These are phyloP conservation scores for Xenops minutus DNA, from an alignment of 2,797 vertebrate species.

Conservation along the genomic window DNA sequence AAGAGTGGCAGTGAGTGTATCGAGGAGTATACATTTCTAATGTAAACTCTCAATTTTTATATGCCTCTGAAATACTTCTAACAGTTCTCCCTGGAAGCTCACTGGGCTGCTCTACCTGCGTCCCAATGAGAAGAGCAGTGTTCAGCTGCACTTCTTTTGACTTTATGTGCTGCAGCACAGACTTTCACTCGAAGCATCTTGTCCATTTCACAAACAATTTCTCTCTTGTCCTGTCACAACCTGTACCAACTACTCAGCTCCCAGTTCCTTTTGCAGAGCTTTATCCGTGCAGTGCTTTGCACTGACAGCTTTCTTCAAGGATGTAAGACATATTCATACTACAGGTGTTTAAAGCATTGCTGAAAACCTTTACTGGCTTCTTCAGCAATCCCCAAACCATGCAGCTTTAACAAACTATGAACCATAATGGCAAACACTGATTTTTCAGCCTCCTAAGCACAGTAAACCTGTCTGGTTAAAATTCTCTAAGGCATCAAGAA, in stretches of 20 bases:
- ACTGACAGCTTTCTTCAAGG: not conserved
- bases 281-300: not conserved
- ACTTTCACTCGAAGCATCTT: not conserved
- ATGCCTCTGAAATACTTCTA: not conserved
- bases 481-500: not conserved
- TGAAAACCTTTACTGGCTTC: not conserved
- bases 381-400: not conserved
- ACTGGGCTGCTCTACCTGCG: not conserved
- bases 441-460: not conserved
- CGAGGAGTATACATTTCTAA: not conserved
- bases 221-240: not conserved
- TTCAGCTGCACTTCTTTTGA: not conserved
- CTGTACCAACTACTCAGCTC: not conserved
- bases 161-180: not conserved
- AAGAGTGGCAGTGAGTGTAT: accelerated
- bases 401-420: not conserved
- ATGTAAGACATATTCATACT: not conserved
- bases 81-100: not conserved
- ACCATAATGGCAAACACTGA: not conserved
- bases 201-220: not conserved
- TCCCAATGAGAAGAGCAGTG: not conserved
- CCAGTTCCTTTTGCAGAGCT: not conserved
- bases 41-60: not conserved
- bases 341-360: not conserved
- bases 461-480: not conserved